These are phyloP conservation scores for Ptychadena robeensis DNA, from an alignment of 2,797 vertebrate species.

Conservation along the genomic window DNA sequence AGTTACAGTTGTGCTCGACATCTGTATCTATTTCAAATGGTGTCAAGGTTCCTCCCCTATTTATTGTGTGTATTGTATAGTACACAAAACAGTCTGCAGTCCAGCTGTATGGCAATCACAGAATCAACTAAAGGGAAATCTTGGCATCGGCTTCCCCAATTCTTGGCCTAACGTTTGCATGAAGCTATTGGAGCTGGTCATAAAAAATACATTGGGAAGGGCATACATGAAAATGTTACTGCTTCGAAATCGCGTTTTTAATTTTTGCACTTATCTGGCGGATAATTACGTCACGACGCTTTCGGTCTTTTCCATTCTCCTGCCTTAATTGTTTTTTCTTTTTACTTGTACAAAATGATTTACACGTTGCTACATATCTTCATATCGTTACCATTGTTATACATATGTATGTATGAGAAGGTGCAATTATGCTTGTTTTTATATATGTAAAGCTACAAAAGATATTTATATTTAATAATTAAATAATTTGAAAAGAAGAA, in stretches of 20 bases:
- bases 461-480: slow-evolving; percentile 69
- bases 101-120: too few relatives aligned
- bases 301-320: slow-evolving; percentile 10
- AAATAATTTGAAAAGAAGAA: background rate
- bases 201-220: too few relatives aligned
- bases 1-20: background rate
- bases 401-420: slow-evolving; percentile 45
- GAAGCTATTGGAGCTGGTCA: too few relatives aligned
- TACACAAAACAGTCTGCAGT: too few relatives aligned
- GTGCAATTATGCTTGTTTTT: slow-evolving; percentile 42
- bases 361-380: background rate
- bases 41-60: background rate
- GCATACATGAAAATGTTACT: too few relatives aligned
- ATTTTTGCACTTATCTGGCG: background rate
- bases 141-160: too few relatives aligned
- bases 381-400: background rate
- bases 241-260: background rate
- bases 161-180: too few relatives aligned
- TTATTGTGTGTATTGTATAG: too few relatives aligned
- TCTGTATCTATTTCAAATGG: background rate
- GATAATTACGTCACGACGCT: background rate
- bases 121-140: too few relatives aligned
- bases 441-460: slow-evolving; percentile 54
- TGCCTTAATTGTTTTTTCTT: slow-evolving; percentile 34
- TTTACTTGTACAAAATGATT: slow-evolving; percentile 30